phyloP scores from a whole-genome alignment of 2,113 vertebrate genomes.

The Aviceda subcristata region DNA sequence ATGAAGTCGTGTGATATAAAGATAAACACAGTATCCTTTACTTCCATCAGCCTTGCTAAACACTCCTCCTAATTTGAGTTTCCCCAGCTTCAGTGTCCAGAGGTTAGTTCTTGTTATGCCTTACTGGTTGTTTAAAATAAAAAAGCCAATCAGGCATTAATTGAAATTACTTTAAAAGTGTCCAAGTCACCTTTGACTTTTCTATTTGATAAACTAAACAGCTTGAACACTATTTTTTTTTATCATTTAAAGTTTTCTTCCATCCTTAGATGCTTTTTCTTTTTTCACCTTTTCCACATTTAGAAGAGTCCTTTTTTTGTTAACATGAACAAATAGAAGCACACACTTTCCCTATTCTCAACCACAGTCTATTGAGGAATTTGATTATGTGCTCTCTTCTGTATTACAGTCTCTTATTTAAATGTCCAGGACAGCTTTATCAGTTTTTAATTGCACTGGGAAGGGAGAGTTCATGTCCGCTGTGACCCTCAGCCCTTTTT shows the following conservation, averaged over 20 bases:
- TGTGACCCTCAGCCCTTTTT: background rate
- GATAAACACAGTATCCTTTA: background rate
- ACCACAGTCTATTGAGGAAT: background rate
- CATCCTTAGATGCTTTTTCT: background rate
- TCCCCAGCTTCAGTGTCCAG: background rate
- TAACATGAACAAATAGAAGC: background rate
- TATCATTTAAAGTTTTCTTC: background rate
- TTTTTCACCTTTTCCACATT: background rate
- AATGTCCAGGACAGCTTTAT: background rate
- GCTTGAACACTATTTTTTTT: background rate
- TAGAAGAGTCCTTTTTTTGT: background rate
- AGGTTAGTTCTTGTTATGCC: background rate
- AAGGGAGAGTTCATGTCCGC: fast-evolving
- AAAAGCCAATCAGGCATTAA: background rate
- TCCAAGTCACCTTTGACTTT: background rate
- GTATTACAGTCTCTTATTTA: background rate
- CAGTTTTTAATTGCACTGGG: background rate
- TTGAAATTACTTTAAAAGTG: background rate
- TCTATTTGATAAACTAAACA: background rate
- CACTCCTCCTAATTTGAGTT: background rate
- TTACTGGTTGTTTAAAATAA: background rate
- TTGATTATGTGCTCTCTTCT: background rate
- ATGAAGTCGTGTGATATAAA: background rate
- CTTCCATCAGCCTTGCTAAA: background rate
- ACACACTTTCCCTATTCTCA: background rate